Base-by-base conservation (phyloP, 2,888 invertebrate genomes). In the Gymnocheta viridis region DNA sequence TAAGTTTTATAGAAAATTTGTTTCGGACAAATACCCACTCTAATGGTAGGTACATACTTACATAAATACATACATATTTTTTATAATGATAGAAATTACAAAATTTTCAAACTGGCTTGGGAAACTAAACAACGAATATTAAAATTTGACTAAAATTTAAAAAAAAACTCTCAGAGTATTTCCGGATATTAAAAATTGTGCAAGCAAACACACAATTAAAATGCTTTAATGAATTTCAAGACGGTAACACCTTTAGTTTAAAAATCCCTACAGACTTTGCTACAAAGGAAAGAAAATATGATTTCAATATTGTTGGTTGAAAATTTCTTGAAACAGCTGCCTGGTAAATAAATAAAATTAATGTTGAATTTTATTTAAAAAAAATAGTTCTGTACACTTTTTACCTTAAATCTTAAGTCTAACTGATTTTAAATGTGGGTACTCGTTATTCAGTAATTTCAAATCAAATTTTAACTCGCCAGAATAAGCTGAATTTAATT, bases 1-100 rank as follows among this genome's bases (percentile, higher is more conserved):
- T 49, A 73, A 54, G 44, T 64, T 54, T 27, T 73, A 35, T 2
- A 17, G 49, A 38, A 51, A 29, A 41, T 64, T 41, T 38, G 1
- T 12, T 27, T 44, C 2, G 3, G 14, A 73, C 10, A 49, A 49
- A 35, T 49, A 62, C 58, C 38, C 41, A 41, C 29, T n/a, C 10
- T 27, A 10, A 22, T 56, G 10, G 7, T 32, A 17, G n/a, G n/a
- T n/a, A n/a, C n/a, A n/a, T n/a, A n/a, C n/a, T n/a, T n/a, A n/a
- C n/a, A n/a, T n/a, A n/a, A n/a, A n/a, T n/a, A n/a, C n/a, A n/a
- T n/a, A n/a, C n/a, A n/a, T n/a, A n/a, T n/a, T n/a, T n/a, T n/a
- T n/a, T 29, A 29, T 32, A 29, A 44, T 56, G 4, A 44, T 19
- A 17, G 27, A 17, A 56, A 56, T 38, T 27, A 41, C 1, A 14